Conservation (phyloP, 2,888 invertebrate genomes). For the Apocheima hispidaria region DNA sequence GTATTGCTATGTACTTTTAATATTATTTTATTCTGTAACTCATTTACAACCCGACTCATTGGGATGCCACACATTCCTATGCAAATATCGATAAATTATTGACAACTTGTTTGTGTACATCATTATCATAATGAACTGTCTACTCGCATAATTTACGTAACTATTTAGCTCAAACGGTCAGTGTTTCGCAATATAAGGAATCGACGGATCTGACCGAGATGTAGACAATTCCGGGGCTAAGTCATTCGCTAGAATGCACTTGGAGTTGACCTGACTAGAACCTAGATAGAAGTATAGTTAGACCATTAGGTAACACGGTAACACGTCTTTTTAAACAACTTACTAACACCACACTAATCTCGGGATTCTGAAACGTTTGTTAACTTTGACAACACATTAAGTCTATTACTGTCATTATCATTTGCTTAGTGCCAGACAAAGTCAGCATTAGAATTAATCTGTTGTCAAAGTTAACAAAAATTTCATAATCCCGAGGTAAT, state of each 20-base stretch:
- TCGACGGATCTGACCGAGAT: conserved; percentile 19
- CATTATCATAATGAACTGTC: conserved; percentile 49
- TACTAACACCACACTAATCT: too few species aligned
- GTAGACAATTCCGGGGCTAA: neutral
- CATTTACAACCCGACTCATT: conserved; percentile 24
- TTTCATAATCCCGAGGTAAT: too few species aligned
- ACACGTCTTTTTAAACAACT: too few species aligned
- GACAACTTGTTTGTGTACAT: conserved; percentile 46
- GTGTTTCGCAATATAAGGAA: conserved; percentile 23
- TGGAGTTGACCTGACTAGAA: neutral
- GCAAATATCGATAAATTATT: conserved; percentile 52
- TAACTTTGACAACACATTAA: too few species aligned
- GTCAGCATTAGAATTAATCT: too few species aligned
- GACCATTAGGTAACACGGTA: too few species aligned
- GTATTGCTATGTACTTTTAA: too few species aligned
- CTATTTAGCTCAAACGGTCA: conserved; percentile 36
- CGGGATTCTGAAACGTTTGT: too few species aligned
- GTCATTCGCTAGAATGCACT: neutral
- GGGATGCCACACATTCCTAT: conserved; percentile 47
- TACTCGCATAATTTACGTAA: conserved; percentile 41
- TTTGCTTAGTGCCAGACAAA: too few species aligned
- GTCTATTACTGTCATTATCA: too few species aligned
- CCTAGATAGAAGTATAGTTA: too few species aligned
- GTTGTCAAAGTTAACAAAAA: too few species aligned
- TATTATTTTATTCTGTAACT: conserved; percentile 3